A percentile compares a stretch with the other conserved stretches of the same genome.
Evolutionary conservation across 1,140 invertebrate species (phyloP).

Genomic region (Drosophila pruinosa): DNA sequence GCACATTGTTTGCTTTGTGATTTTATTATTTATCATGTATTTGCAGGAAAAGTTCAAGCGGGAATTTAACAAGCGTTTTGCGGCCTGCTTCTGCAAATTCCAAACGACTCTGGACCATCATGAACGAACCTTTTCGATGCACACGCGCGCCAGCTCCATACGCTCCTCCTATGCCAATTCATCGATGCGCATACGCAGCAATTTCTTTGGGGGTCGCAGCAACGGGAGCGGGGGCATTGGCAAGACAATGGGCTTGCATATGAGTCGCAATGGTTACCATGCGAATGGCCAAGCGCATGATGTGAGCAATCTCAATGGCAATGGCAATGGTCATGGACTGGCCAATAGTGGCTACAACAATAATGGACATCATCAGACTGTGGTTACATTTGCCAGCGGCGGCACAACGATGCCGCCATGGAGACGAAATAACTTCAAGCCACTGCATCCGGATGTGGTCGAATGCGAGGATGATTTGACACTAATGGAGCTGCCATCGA

Average conservation of each 20-base stretch:
- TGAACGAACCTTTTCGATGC: conserved; percentile 78
- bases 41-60: conserved; percentile 88
- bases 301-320: conserved; percentile 15
- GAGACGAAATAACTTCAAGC: conserved; percentile 75
- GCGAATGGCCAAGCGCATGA: conserved; percentile 14
- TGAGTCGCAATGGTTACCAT: conserved; percentile 28
- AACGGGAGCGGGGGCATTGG: conserved; percentile 9
- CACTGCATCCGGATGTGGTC: conserved; percentile 70
- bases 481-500: conserved; percentile 65
- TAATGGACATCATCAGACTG: conserved; percentile 51
- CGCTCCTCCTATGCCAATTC: conserved; percentile 76
- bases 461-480: conserved; percentile 73
- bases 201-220: conserved; percentile 45
- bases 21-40: no score
- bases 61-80: conserved; percentile 87
- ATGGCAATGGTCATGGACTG: conserved; percentile 28
- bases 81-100: conserved; percentile 80
- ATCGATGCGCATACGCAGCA: conserved; percentile 75
- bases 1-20: background rate
- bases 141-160: conserved; percentile 76
- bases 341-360: conserved; percentile 37
- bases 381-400: conserved; percentile 58
- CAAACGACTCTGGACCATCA: conserved; percentile 64
- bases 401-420: conserved; percentile 56
- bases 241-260: conserved; percentile 14